Conservation (phyloP, 2,888 invertebrate species). For the Microctonus hyperodae region DNA sequence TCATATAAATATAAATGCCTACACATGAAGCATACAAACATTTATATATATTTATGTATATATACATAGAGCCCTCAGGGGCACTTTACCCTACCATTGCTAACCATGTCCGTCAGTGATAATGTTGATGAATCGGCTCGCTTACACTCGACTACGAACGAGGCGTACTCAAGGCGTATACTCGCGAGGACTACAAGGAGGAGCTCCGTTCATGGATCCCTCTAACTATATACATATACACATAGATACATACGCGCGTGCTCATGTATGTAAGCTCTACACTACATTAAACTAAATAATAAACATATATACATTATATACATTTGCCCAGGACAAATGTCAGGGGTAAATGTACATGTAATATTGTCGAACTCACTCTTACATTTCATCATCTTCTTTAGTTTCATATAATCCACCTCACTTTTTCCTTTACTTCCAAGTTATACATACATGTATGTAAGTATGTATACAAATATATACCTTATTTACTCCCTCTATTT, state of each 20-base stretch:
- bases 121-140: constrained; percentile 58
- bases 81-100: constrained; percentile 45
- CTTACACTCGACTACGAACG: constrained; percentile 37
- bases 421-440: neutral
- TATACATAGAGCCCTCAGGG: constrained; percentile 38
- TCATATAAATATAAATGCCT: too few relatives aligned
- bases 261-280: constrained; percentile 14
- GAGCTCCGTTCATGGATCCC: constrained; percentile 22
- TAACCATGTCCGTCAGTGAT: constrained; percentile 54
- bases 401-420: neutral
- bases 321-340: neutral
- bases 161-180: constrained; percentile 27
- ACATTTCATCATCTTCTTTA: neutral
- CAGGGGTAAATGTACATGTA: neutral
- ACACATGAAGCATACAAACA: too few relatives aligned
- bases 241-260: constrained; percentile 21
- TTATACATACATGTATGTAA: too few relatives aligned
- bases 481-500: neutral
- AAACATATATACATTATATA: neutral
- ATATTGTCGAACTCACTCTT: constrained; percentile 16
- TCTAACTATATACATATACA: constrained; percentile 21
- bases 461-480: too few relatives aligned
- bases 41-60: constrained; percentile 2
- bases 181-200: constrained; percentile 26
- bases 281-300: too few relatives aligned